Evolutionary conservation across 2,113 vertebrate species (phyloP).

Genomic region (Chroicocephalus ridibundus): DNA sequence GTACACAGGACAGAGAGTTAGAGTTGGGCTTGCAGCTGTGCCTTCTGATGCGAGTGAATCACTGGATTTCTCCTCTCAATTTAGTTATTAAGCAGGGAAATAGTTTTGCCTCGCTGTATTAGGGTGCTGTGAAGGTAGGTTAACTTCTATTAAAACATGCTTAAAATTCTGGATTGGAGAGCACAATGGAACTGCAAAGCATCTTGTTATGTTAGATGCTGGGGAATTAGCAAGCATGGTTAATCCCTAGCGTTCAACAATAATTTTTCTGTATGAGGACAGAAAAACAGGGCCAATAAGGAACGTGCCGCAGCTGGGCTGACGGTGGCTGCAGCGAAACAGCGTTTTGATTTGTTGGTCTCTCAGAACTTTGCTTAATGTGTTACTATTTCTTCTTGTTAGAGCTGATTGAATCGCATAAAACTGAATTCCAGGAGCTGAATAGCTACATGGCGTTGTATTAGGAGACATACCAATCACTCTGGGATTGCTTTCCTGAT

Average conservation of each 20-base stretch:
- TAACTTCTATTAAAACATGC: neutral
- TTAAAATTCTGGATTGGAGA: neutral
- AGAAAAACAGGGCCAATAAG: neutral
- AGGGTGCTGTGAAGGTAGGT: neutral
- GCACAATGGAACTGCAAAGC: neutral
- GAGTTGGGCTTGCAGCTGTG: neutral
- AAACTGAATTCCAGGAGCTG: slow-evolving; percentile 27
- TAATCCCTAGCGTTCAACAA: neutral
- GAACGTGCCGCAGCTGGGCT: neutral
- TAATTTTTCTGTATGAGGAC: neutral
- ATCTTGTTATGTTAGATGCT: neutral
- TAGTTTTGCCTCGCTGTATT: neutral
- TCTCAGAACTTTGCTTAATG: slow-evolving; percentile 31
- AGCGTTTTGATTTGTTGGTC: slow-evolving; percentile 9
- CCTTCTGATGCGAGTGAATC: neutral
- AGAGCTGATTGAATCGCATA: slow-evolving; percentile 5
- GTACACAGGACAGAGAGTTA: neutral
- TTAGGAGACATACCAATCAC: slow-evolving; percentile 5
- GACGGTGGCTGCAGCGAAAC: neutral
- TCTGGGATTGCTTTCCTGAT: neutral
- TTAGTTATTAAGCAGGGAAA: neutral
- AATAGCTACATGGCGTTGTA: neutral
- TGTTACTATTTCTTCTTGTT: slow-evolving; percentile 20
- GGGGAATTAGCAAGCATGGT: neutral
- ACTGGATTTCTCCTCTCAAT: neutral